Evolutionary conservation across 2,797 vertebrate genomes (phyloP).

Genomic region (Pristis pectinata): DNA sequence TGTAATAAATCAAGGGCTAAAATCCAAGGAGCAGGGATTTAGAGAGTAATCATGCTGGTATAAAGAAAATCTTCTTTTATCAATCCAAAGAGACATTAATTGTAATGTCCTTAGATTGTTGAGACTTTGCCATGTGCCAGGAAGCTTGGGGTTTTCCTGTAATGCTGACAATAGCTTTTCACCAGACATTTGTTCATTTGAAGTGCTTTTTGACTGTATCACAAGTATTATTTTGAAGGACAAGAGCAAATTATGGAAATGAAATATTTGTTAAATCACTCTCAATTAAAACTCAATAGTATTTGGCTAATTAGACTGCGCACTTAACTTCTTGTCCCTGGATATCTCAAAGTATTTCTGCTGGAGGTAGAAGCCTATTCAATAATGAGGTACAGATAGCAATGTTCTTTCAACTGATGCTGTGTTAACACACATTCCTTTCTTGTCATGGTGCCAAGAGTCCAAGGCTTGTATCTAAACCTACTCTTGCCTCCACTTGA

Average conservation of each 20-base stretch:
- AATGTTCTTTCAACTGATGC: neutral
- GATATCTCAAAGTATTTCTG: slow-evolving; percentile 38
- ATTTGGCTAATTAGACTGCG: slow-evolving; percentile 53
- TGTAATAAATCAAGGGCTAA: neutral
- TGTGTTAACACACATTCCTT: neutral
- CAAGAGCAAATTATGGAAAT: slow-evolving; percentile 62
- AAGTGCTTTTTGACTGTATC: slow-evolving; percentile 48
- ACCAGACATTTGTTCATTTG: slow-evolving; percentile 46
- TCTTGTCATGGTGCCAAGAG: neutral
- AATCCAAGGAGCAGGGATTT: neutral
- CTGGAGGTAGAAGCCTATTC: neutral
- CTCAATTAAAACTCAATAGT: slow-evolving; percentile 60
- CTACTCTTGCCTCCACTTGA: neutral
- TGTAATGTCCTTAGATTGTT: neutral
- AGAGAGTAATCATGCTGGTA: neutral
- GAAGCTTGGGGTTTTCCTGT: neutral
- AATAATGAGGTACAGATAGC: neutral
- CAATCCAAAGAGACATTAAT: slow-evolving; percentile 16
- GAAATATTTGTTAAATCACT: slow-evolving; percentile 61
- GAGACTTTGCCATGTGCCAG: neutral
- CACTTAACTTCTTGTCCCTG: slow-evolving; percentile 53
- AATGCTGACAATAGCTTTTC: neutral
- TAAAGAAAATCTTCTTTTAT: neutral
- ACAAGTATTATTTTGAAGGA: slow-evolving; percentile 54
- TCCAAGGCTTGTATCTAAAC: neutral